Percentiles rank a stretch among this genome's conserved stretches.
Conservation (phyloP, 2,888 invertebrate genomes). For the Thysanoteuthis rhombus region DNA sequence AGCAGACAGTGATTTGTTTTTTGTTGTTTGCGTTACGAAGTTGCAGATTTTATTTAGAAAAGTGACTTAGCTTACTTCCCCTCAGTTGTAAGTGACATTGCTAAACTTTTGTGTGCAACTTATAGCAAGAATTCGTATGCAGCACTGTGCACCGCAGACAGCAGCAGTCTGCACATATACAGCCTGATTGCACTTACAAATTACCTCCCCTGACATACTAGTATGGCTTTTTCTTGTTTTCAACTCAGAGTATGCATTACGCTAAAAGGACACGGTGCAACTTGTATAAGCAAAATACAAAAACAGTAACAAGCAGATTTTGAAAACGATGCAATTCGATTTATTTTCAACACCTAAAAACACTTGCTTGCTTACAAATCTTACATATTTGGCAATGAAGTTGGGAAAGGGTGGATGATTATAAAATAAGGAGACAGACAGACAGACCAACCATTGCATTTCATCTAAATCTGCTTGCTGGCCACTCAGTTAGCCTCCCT, state of each 20-base stretch:
- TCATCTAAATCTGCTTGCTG: conserved; percentile 12
- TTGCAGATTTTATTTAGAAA: background rate
- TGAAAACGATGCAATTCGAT: background rate
- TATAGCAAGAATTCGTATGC: background rate
- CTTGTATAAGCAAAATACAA: background rate
- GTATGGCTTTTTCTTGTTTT: background rate
- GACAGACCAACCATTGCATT: background rate
- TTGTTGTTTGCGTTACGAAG: background rate
- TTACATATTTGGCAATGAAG: background rate
- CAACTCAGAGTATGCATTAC: background rate
- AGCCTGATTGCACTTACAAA: background rate
- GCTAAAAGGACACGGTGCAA: background rate
- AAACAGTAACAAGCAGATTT: background rate
- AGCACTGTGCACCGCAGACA: background rate
- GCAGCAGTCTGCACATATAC: conserved; percentile 13
- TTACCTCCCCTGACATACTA: conserved; percentile 19
- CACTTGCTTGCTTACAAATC: background rate
- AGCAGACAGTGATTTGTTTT: background rate
- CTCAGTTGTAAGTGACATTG: background rate
- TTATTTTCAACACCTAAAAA: background rate
- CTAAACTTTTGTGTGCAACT: background rate
- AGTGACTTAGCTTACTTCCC: background rate
- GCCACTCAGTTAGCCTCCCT: conserved; percentile 12
- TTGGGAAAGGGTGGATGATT: background rate
- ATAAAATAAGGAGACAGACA: background rate